Conservation (phyloP, 2,113 vertebrate genomes). For the Menura novaehollandiae region DNA sequence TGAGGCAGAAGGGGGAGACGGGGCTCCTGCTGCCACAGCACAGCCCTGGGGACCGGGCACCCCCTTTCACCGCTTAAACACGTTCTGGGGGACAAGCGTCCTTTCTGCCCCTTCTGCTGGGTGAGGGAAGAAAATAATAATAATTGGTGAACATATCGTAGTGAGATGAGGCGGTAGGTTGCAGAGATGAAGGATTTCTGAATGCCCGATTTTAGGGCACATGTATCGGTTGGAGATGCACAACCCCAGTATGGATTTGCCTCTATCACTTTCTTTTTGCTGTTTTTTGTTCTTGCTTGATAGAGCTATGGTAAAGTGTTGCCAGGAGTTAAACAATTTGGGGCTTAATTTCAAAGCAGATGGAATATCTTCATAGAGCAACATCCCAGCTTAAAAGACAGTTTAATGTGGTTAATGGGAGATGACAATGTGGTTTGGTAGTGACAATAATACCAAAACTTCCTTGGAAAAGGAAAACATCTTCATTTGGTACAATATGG, state of each 20-base stretch:
- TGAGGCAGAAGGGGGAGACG: not conserved
- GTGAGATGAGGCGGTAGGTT: not conserved
- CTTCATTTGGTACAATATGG: not conserved
- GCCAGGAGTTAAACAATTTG: not conserved
- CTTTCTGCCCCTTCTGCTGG: not conserved
- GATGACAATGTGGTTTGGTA: accelerated
- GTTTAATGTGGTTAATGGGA: not conserved
- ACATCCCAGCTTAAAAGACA: not conserved
- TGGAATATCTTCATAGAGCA: not conserved
- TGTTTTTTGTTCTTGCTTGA: not conserved
- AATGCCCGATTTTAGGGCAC: not conserved
- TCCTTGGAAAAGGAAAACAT: not conserved
- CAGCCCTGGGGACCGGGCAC: too few relatives aligned
- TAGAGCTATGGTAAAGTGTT: not conserved
- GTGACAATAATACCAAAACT: not conserved
- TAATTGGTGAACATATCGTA: accelerated
- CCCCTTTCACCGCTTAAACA: not conserved
- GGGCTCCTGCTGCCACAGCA: not conserved
- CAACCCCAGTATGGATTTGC: not conserved
- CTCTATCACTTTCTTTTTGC: accelerated
- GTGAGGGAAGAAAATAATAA: not conserved
- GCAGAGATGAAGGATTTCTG: not conserved
- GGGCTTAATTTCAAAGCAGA: not conserved
- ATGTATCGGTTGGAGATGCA: not conserved
- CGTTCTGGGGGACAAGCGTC: not conserved